These are phyloP conservation scores for Protobothrops flavoviridis DNA, from an alignment of 2,113 vertebrate genomes.

Conservation along the genomic window DNA sequence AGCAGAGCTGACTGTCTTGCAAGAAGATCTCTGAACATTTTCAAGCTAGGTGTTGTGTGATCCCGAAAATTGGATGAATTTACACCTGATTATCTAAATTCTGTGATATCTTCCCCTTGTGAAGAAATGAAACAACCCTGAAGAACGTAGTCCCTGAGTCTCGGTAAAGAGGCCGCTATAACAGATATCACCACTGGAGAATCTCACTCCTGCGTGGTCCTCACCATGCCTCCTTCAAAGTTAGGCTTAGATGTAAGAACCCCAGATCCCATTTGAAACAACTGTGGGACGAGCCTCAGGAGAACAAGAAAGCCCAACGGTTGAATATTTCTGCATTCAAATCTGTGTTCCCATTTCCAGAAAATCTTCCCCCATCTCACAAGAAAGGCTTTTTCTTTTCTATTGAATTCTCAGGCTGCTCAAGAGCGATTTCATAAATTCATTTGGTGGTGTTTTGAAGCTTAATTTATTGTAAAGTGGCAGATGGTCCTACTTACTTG, in stretches of 20 bases:
- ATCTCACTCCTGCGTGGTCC: background rate
- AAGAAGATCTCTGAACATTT: background rate
- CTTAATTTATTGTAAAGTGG: background rate
- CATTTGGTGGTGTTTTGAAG: background rate
- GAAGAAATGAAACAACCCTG: background rate
- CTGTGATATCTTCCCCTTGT: background rate
- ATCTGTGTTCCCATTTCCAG: background rate
- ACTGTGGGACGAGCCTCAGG: background rate
- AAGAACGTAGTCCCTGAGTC: background rate
- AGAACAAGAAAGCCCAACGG: background rate
- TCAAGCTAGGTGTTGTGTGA: background rate
- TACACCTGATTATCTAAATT: background rate
- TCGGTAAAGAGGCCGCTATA: background rate
- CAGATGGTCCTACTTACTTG: background rate
- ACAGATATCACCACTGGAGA: background rate
- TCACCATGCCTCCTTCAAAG: background rate
- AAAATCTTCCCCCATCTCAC: background rate
- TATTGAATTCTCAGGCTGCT: background rate
- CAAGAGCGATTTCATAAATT: background rate
- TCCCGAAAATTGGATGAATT: background rate
- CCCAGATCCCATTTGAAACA: background rate
- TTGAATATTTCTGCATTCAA: background rate
- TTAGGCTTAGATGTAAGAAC: background rate
- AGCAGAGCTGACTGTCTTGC: background rate
- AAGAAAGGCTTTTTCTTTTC: background rate